Percentiles rank a stretch among this genome's conserved stretches.
phyloP scores from a whole-genome alignment of 2,797 vertebrate species.

The Gadopsis bispinosus region DNA sequence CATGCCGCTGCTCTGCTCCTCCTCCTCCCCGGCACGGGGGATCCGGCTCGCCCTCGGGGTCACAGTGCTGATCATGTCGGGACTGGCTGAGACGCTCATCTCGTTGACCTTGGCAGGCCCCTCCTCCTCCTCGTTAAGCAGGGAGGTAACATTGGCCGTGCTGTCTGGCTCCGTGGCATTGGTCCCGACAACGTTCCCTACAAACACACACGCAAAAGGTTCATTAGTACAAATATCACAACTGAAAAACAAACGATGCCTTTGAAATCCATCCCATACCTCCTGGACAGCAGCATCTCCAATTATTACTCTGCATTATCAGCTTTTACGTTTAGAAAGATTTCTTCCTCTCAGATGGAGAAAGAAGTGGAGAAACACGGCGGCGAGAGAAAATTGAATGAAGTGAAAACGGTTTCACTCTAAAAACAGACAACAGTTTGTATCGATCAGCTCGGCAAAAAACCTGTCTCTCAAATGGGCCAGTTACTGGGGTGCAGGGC shows the following conservation, averaged over 20 bases:
- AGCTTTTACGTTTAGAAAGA: not conserved
- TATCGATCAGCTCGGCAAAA: conserved; percentile 29
- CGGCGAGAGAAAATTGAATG: conserved; percentile 15
- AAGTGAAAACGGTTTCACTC: conserved; percentile 27
- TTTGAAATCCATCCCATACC: not conserved
- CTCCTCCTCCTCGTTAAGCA: conserved; percentile 69
- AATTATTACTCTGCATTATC: not conserved
- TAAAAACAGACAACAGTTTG: conserved; percentile 13
- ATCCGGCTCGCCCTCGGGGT: conserved; percentile 65
- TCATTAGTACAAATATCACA: not conserved
- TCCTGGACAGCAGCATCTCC: not conserved
- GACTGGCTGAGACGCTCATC: conserved; percentile 56
- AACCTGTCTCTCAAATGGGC: not conserved
- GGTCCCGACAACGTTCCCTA: conserved; percentile 72
- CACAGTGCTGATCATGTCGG: conserved; percentile 48
- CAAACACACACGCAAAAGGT: conserved; percentile 51
- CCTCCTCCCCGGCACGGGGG: conserved; percentile 81
- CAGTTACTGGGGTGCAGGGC: not conserved
- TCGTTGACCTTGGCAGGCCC: conserved; percentile 65
- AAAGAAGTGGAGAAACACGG: not conserved
- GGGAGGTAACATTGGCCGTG: conserved; percentile 70
- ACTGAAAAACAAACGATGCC: not conserved
- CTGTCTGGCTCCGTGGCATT: conserved; percentile 70
- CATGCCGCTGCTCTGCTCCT: conserved; percentile 90
- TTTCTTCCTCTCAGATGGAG: not conserved